These are phyloP conservation scores for Oreohelix idahoensis DNA, from an alignment of 1,140 invertebrate species.

Conservation along the genomic window DNA sequence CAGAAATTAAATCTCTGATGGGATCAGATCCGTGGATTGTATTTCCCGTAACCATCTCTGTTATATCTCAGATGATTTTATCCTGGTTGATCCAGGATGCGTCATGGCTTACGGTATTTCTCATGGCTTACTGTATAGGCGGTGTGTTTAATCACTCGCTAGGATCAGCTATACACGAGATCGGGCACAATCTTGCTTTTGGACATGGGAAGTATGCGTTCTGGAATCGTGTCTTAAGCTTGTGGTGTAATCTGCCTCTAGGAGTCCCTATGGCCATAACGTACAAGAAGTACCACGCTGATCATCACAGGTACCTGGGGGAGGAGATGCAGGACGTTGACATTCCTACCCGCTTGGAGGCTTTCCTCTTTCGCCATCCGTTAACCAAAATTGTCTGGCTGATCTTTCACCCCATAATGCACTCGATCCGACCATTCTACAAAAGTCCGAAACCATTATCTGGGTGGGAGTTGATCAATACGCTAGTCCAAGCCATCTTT, in stretches of 20 bases:
- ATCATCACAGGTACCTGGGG: conserved; percentile 71
- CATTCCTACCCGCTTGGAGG: conserved; percentile 68
- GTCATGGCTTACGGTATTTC: conserved; percentile 60
- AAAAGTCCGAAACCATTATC: conserved; percentile 85
- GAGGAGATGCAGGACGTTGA: conserved; percentile 70
- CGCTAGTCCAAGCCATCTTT: conserved; percentile 88
- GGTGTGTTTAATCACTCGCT: conserved; percentile 72
- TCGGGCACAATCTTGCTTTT: conserved; percentile 72
- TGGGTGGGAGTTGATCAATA: conserved; percentile 86
- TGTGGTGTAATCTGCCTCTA: conserved; percentile 71
- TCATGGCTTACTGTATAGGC: conserved; percentile 67
- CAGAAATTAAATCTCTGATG: conserved; percentile 72
- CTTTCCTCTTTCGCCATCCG: conserved; percentile 66
- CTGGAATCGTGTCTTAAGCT: conserved; percentile 67
- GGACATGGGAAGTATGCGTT: conserved; percentile 62
- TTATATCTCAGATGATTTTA: conserved; percentile 60
- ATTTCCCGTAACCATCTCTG: conserved; percentile 56
- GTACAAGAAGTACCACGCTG: conserved; percentile 72
- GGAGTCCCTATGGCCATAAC: conserved; percentile 71
- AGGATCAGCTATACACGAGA: conserved; percentile 72
- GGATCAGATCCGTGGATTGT: conserved; percentile 68
- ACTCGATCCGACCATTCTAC: conserved; percentile 67
- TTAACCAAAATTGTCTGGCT: conserved; percentile 70
- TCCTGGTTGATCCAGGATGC: conserved; percentile 62
- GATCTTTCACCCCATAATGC: conserved; percentile 65